Percentiles rank a stretch among this genome's conserved stretches.
Conservation (phyloP, 2,797 vertebrate genomes). For the Kryptopterus vitreolus region DNA sequence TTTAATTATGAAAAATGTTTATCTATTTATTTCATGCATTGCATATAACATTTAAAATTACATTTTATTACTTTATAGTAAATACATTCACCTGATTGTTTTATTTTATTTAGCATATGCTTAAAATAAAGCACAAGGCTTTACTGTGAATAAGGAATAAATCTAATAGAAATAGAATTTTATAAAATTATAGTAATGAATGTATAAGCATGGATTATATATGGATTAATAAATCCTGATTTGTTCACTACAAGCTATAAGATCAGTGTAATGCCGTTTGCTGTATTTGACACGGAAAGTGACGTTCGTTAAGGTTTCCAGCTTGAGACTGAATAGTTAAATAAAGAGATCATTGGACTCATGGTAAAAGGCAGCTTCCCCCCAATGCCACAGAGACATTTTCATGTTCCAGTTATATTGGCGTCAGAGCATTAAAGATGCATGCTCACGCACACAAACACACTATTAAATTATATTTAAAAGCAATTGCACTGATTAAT, state of each 20-base stretch:
- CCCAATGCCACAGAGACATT: slow-evolving; percentile 56
- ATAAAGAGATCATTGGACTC: slow-evolving; percentile 48
- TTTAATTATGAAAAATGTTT: too few relatives aligned
- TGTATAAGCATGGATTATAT: too few relatives aligned
- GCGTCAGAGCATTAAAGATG: background rate
- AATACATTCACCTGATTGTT: too few relatives aligned
- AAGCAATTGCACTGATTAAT: background rate
- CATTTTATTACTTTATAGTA: too few relatives aligned
- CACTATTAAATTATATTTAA: background rate
- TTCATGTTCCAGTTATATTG: slow-evolving; percentile 33
- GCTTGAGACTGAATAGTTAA: slow-evolving; percentile 55
- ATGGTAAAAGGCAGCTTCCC: slow-evolving; percentile 69
- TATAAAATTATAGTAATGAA: background rate
- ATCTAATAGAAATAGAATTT: background rate
- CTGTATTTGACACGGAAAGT: background rate
- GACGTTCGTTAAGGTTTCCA: slow-evolving; percentile 23
- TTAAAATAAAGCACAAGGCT: background rate
- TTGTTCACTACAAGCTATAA: background rate
- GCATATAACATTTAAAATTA: too few relatives aligned
- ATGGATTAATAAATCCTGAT: background rate
- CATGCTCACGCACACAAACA: slow-evolving; percentile 18
- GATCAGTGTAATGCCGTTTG: background rate
- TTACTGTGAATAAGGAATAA: background rate
- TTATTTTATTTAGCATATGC: too few relatives aligned
- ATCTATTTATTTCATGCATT: background rate